phyloP scores from a whole-genome alignment of 2,888 invertebrate genomes.

The Apantesis nais region DNA sequence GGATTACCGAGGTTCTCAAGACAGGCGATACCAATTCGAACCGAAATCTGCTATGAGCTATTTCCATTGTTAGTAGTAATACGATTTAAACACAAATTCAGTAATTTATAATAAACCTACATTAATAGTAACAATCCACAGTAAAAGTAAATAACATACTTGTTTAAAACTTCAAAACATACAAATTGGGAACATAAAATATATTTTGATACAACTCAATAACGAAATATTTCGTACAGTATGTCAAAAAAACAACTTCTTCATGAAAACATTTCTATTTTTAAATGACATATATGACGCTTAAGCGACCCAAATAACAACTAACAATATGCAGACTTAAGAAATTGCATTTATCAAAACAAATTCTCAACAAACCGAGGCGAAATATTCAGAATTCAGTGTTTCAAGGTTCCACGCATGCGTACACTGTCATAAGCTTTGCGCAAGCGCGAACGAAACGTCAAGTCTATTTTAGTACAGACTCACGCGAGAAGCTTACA shows the following conservation, averaged over 20 bases:
- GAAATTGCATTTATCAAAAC: not conserved
- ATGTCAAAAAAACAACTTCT: slow-evolving; percentile 6
- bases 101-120: not conserved
- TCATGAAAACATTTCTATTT: slow-evolving; percentile 12
- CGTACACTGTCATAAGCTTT: slow-evolving; percentile 47
- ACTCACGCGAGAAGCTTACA: slow-evolving; percentile 54
- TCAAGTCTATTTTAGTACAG: slow-evolving; percentile 80
- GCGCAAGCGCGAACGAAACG: slow-evolving; percentile 71
- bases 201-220: not conserved
- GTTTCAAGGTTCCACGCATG: slow-evolving; percentile 59
- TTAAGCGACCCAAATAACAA: slow-evolving; percentile 8
- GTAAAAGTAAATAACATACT: not conserved
- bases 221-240: not conserved
- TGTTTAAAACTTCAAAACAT: not conserved
- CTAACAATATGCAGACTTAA: not conserved
- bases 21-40: not conserved
- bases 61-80: too few species aligned
- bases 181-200: not conserved
- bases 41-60: not conserved
- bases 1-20: not conserved
- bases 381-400: not conserved
- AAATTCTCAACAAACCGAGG: not conserved
- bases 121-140: not conserved
- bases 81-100: too few species aligned
- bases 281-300: slow-evolving; percentile 6